A percentile compares a stretch with the other conserved stretches of the same genome.
Conservation (phyloP, 2,888 invertebrate species). For the Rhorus exstirpatorius region DNA sequence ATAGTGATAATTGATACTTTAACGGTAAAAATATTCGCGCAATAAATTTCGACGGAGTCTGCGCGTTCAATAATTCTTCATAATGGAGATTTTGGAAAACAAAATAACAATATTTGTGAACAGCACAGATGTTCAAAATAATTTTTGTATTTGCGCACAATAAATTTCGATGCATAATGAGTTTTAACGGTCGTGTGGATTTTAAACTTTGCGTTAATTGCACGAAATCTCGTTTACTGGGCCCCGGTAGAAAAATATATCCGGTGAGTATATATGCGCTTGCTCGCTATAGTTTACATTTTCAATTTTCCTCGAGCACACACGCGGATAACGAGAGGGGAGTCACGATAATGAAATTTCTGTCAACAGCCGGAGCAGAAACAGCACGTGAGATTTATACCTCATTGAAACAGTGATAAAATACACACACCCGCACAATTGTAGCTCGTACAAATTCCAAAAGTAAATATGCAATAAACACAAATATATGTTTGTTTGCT, state of each 20-base stretch:
- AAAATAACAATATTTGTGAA: background rate
- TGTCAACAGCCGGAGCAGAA: too few relatives aligned
- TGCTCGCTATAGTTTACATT: background rate
- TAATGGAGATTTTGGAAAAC: background rate
- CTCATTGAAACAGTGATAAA: too few relatives aligned
- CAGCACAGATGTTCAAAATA: background rate
- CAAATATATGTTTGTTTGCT: constrained; percentile 31
- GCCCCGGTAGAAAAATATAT: constrained; percentile 46
- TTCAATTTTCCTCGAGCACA: background rate
- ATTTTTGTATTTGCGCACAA: background rate
- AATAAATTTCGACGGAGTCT: background rate
- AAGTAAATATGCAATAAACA: constrained; percentile 24
- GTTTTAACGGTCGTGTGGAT: constrained; percentile 38
- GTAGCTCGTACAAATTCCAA: background rate
- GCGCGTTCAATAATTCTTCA: background rate
- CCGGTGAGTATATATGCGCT: constrained; percentile 50
- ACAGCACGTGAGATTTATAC: constrained; percentile 22
- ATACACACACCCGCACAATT: too few relatives aligned
- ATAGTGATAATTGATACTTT: too few relatives aligned
- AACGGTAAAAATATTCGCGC: background rate
- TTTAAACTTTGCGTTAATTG: constrained; percentile 11
- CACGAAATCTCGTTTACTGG: constrained; percentile 14
- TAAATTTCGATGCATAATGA: constrained; percentile 15
- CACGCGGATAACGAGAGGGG: background rate
- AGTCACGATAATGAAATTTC: constrained; percentile 25